phyloP scores from a whole-genome alignment of 53 echinoderm and acorn worm genomes.

The Patiria pectinifera region DNA sequence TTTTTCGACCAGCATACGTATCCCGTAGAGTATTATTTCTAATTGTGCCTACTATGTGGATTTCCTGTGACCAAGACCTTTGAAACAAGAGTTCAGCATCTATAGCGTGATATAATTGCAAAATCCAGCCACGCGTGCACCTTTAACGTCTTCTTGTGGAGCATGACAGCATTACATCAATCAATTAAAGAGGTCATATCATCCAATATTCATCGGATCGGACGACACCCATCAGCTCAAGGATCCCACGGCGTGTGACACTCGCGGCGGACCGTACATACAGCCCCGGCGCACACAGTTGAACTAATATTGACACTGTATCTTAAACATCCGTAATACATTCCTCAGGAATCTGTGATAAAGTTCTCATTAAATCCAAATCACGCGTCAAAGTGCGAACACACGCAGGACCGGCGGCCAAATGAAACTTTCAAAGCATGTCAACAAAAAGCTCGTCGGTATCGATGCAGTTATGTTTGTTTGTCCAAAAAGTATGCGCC shows the following conservation, averaged over 20 bases:
- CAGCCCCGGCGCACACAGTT: slow-evolving; percentile 7
- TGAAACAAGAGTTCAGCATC: too few species aligned
- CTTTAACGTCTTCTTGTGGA: not conserved
- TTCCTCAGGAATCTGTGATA: slow-evolving; percentile 11
- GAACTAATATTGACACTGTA: slow-evolving; percentile 41
- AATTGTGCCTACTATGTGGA: too few species aligned
- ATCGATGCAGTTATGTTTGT: not conserved
- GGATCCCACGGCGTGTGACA: not conserved
- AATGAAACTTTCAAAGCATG: not conserved
- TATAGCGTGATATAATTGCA: too few species aligned
- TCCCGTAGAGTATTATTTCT: too few species aligned
- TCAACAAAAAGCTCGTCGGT: slow-evolving; percentile 7
- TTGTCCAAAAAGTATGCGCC: slow-evolving; percentile 3
- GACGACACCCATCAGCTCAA: not conserved
- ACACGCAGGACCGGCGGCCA: not conserved
- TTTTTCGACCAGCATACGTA: too few species aligned
- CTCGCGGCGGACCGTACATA: not conserved
- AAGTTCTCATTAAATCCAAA: not conserved
- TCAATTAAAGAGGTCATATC: not conserved
- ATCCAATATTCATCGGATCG: not conserved
- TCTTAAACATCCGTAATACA: not conserved
- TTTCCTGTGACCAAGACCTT: too few species aligned
- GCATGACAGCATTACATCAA: not conserved
- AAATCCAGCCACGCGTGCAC: too few species aligned
- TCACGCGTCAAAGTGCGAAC: not conserved